Evolutionary conservation across 2,888 invertebrate genomes (phyloP), one percentile per base, ranked within the genome.

Genomic region (Drosophila recens): DNA sequence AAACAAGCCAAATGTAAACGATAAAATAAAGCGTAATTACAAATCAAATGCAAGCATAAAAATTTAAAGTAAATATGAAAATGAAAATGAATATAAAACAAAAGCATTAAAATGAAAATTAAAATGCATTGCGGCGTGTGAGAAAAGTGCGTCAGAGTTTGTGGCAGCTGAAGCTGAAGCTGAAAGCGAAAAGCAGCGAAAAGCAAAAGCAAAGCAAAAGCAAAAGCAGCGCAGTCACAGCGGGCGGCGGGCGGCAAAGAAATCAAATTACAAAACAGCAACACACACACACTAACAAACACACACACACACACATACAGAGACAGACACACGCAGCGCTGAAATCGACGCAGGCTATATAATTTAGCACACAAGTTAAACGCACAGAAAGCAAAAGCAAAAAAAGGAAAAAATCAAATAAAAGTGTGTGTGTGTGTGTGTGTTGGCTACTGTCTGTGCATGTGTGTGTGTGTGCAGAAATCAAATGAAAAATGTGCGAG

Each of bases 341-440:
- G 72, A 82, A 74, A 77, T 70, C 78, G 80, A 80, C 84, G 71
- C 73, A 79, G 87, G 74, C 86, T 67, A 86, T 84, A 84, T 84
- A 84, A 88, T 84, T 84, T 88, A 86, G 89, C 88, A 84, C 88
- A 88, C 86, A 87, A 87, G 88, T 82, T 82, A 85, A 87, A 68
- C 68, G 76, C 69, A 80, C 69, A 80, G 59, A 52, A 56, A 46
- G 56, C 45, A 58, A 49, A 49, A 52, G 57, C 67, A 62, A 56
- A 49, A 48, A 80, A 72, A 65, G 61, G 45, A 72, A 52, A 64
- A 56, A 69, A 68, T 62, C 62, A 61, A 51, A 42, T 59, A 51
- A 68, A 69, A 53, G 36, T 23, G 46, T 42, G 54, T 43, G 53
- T 46, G 51, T 45, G 54, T 38, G 40, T 15, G 45, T 27, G 8